Evolutionary conservation across 2,113 vertebrate species (phyloP), one percentile per base, ranked within the genome.

Genomic region (Pachycephala philippinensis): DNA sequence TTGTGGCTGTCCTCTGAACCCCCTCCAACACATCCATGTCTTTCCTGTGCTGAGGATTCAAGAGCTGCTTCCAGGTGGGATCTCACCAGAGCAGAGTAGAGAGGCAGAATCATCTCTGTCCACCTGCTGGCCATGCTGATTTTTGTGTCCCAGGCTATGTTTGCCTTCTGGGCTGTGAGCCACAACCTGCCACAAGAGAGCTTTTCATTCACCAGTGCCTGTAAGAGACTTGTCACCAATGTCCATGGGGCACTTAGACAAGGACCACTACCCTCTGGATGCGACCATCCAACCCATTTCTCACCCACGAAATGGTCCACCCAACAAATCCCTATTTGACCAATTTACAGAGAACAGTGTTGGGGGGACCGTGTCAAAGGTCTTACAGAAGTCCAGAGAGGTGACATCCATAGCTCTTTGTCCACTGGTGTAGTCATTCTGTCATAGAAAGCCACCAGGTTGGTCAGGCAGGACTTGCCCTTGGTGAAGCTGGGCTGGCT

Each of bases 261-360:
- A 19, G 54, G 42, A 9, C 15, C 12, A 7, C 4, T 33, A 4
- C 33, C 3, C 18, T 40, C 49, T 47, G n/a, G 6, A 30, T 69
- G 31, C 0, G 0, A 23, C 40, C 47, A 27, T 28, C 24, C 44
- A 69, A 4, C 7, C 10, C 13, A 4, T 47, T 64, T 44, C 37
- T 68, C 9, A 24, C 18, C 6, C 21, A 26, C 0, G 0, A 3
- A 68, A 33, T 2, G 15, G 11, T 40, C 11, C 18, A 22, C 4
- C 18, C 15, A 13, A 26, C 26, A 40, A 52, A 37, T 39, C 18
- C 21, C 3, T 44, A 2, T 40, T 47, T 56, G 4, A 33, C 24
- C 26, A 18, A 0, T 63, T 53, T n/a, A 11, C 20, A 30, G 35
- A 66, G 15, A 53, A 5, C 16, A 35, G 0, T 59, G 31, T 5